phyloP scores from a whole-genome alignment of 2,797 vertebrate species.

The Gobio occitaniae region DNA sequence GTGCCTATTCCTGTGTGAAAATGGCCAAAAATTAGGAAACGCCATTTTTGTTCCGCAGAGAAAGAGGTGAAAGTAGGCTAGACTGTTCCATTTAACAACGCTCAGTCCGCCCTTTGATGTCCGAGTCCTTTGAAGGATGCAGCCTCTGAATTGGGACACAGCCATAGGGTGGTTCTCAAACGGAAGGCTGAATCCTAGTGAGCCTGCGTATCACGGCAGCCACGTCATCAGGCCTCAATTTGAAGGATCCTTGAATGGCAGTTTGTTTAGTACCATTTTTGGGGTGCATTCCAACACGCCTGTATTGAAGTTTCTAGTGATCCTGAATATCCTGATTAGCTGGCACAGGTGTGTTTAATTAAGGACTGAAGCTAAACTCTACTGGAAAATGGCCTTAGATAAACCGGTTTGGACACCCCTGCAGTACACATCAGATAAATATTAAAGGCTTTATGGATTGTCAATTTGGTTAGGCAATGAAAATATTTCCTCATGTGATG shows the following conservation, averaged over 20 bases:
- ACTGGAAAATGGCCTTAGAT: not conserved
- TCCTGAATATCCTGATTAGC: conserved; percentile 13
- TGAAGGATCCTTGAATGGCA: not conserved
- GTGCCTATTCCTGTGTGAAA: too few species aligned
- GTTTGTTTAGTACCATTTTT: not conserved
- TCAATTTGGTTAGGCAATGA: not conserved
- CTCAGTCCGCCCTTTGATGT: too few species aligned
- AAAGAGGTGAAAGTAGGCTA: not conserved
- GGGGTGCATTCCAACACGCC: not conserved
- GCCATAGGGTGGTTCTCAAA: not conserved
- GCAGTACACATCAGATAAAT: not conserved
- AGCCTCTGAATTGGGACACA: too few species aligned
- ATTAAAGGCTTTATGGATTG: not conserved
- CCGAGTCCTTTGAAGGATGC: too few species aligned
- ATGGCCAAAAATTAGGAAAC: too few species aligned
- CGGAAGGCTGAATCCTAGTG: too few species aligned
- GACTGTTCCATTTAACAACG: too few species aligned
- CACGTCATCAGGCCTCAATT: not conserved
- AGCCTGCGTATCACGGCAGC: not conserved
- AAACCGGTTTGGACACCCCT: not conserved
- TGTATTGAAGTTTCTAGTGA: not conserved
- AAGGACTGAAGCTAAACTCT: not conserved
- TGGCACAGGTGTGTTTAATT: not conserved
- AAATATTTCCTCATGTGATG: not conserved
- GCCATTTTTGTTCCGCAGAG: too few species aligned